Conservation (phyloP, 2,888 invertebrate genomes). For the Lasioglossum oenotherae region DNA sequence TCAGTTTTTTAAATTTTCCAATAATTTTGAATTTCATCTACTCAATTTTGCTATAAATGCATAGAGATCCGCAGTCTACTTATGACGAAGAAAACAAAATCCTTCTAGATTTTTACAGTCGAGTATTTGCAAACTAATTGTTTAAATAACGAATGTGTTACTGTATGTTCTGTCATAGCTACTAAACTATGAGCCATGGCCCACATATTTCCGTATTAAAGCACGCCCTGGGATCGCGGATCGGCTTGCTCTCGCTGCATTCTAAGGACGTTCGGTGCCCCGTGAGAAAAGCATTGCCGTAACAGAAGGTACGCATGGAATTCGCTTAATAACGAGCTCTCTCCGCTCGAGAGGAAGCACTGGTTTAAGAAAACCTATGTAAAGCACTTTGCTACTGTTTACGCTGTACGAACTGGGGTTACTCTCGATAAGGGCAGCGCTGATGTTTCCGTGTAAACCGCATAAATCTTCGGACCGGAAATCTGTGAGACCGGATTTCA, state of each 20-base stretch:
- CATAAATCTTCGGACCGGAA: neutral
- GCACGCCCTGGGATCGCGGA: neutral
- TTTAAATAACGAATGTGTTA: neutral
- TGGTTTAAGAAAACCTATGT: constrained; percentile 19
- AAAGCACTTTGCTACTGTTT: constrained; percentile 13
- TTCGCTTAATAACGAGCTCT: constrained; percentile 61
- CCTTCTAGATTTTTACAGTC: neutral
- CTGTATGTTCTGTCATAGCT: neutral
- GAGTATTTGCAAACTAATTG: neutral
- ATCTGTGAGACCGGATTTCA: neutral
- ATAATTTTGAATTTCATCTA: neutral
- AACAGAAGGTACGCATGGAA: constrained; percentile 62
- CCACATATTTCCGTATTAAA: neutral
- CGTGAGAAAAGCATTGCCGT: constrained; percentile 63
- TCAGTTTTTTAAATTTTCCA: too few relatives aligned
- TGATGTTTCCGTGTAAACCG: neutral
- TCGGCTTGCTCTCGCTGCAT: constrained; percentile 37
- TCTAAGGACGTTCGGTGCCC: constrained; percentile 63
- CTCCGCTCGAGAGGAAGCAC: neutral
- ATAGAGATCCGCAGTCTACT: too few relatives aligned
- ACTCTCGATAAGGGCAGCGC: neutral
- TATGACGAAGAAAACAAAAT: neutral
- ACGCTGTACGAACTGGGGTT: neutral
- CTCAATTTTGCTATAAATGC: too few relatives aligned
- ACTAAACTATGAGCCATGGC: neutral